Conservation (phyloP, 1,140 invertebrate genomes). For the Orius insidiosus region DNA sequence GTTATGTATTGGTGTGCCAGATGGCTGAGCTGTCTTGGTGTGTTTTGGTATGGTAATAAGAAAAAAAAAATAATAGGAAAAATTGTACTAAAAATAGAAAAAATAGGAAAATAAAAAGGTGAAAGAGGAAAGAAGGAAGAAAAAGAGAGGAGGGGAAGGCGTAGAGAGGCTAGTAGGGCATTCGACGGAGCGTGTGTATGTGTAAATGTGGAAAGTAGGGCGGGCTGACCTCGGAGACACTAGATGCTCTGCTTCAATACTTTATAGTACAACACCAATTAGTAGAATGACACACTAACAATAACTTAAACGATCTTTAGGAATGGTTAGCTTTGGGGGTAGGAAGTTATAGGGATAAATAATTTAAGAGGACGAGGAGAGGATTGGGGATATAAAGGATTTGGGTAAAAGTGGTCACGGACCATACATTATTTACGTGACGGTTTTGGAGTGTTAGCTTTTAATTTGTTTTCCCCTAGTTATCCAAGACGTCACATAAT, state of each 20-base stretch:
- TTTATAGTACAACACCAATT: background rate
- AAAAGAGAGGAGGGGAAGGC: background rate
- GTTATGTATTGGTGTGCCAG: slow-evolving; percentile 17
- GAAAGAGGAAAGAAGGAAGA: background rate
- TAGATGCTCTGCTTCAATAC: background rate
- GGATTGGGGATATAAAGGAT: background rate
- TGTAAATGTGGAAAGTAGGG: background rate
- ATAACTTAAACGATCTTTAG: slow-evolving; percentile 13
- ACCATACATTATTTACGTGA: slow-evolving; percentile 16
- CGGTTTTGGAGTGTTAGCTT: slow-evolving; percentile 12
- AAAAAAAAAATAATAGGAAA: no score
- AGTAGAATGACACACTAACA: slow-evolving; percentile 15
- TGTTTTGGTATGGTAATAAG: no score
- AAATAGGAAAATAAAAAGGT: background rate
- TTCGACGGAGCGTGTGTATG: background rate
- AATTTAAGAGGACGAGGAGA: slow-evolving; percentile 7
- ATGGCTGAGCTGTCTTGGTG: background rate
- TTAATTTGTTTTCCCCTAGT: background rate
- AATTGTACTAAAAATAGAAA: no score
- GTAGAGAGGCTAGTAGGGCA: background rate
- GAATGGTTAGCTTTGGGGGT: background rate
- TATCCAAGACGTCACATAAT: slow-evolving; percentile 14
- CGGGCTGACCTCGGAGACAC: background rate
- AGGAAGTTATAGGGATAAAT: slow-evolving; percentile 8
- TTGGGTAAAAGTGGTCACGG: slow-evolving; percentile 14